A percentile compares a stretch with the other conserved stretches of the same genome.
Evolutionary conservation across 2,113 vertebrate species (phyloP).

Genomic region (Pelecanus crispus): DNA sequence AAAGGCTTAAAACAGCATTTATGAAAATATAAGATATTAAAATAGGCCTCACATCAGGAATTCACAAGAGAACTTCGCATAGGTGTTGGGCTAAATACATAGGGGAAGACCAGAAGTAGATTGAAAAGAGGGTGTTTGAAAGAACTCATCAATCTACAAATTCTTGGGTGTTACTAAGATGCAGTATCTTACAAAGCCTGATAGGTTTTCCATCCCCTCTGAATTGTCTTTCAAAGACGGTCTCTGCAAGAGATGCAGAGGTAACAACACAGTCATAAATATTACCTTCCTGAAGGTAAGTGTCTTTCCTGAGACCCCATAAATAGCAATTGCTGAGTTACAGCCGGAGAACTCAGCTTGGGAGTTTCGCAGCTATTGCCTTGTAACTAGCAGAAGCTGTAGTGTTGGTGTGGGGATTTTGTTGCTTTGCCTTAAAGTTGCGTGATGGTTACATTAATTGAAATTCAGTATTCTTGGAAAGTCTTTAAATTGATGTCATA

Average conservation of each 20-base stretch:
- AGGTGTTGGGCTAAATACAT: background rate
- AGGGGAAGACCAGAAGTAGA: background rate
- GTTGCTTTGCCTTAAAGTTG: background rate
- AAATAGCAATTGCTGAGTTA: background rate
- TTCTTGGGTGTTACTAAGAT: background rate
- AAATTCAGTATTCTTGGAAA: background rate
- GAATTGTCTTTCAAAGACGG: background rate
- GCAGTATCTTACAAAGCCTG: background rate
- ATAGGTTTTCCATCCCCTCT: background rate
- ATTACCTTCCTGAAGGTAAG: background rate
- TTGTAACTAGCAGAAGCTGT: background rate
- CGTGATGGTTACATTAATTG: background rate
- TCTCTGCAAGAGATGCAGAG: background rate
- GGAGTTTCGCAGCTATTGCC: background rate
- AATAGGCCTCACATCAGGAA: background rate
- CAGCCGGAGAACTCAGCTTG: rapidly evolving
- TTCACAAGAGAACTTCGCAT: background rate
- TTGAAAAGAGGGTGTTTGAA: background rate
- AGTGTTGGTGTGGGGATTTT: background rate
- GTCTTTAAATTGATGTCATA: background rate
- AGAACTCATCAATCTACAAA: background rate
- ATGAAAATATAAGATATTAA: background rate
- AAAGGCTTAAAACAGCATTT: background rate
- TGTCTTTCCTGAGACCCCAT: background rate
- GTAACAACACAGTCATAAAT: background rate